Evolutionary conservation across 2,113 vertebrate species (phyloP).

Genomic region (Triplophysa tibetana): DNA sequence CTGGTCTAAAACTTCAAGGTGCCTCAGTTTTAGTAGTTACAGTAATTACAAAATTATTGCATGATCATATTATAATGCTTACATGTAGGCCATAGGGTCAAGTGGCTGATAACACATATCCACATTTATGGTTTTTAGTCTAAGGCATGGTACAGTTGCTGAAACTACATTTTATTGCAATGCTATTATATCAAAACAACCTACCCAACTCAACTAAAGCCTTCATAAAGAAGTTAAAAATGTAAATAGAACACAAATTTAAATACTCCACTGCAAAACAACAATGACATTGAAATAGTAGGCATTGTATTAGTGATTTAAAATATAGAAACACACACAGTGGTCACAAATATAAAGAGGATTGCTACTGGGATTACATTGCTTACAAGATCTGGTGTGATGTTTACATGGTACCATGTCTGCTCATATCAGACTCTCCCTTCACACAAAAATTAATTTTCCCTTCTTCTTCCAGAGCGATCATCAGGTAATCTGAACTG

Average conservation of each 20-base stretch:
- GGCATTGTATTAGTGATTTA: constrained; percentile 53
- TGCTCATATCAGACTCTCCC: constrained; percentile 39
- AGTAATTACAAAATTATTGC: constrained; percentile 18
- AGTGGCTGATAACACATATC: constrained; percentile 11
- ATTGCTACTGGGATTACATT: constrained; percentile 47
- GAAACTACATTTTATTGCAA: constrained; percentile 27
- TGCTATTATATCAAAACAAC: constrained; percentile 35
- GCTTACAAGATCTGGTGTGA: constrained; percentile 36
- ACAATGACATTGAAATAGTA: constrained; percentile 45
- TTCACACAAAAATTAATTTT: constrained; percentile 27
- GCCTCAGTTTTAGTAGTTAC: constrained; percentile 36
- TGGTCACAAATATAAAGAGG: constrained; percentile 64
- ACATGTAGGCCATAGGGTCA: constrained; percentile 4
- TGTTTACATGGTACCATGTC: constrained; percentile 45
- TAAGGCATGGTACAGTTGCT: constrained; percentile 34
- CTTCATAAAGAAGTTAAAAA: constrained; percentile 48
- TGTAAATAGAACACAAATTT: constrained; percentile 38
- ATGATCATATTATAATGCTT: constrained; percentile 15
- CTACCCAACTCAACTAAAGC: constrained; percentile 56
- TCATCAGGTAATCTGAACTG: background rate
- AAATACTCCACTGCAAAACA: background rate
- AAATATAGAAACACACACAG: constrained; percentile 60
- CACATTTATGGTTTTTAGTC: constrained; percentile 13
- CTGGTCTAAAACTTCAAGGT: constrained; percentile 32
- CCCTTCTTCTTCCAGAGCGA: constrained; percentile 43